Conservation (phyloP, 2,888 invertebrate species). For the Beris morrisii region DNA sequence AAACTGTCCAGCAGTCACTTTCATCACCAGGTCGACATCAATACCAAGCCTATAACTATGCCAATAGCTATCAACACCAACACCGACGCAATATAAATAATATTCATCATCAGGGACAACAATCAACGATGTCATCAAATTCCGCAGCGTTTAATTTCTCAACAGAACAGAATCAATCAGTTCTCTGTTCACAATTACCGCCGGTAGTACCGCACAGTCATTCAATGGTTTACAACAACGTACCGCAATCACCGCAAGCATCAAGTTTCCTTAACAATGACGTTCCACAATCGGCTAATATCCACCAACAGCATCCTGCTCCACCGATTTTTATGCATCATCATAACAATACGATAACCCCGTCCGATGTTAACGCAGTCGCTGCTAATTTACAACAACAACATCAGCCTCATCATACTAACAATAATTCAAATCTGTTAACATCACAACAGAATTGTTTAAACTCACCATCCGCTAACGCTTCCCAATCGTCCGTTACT, state of each 20-base stretch:
- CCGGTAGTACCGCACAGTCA: conserved; percentile 26
- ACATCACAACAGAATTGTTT: conserved; percentile 35
- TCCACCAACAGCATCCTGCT: conserved; percentile 39
- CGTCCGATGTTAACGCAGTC: conserved; percentile 45
- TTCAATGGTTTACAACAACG: conserved; percentile 11
- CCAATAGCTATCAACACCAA: conserved; percentile 37
- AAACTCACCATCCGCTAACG: conserved; percentile 39
- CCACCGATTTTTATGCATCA: conserved; percentile 56
- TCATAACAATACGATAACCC: conserved; percentile 49
- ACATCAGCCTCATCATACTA: conserved; percentile 41
- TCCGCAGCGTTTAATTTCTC: conserved; percentile 39
- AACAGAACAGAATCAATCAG: conserved; percentile 34
- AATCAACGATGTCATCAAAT: conserved; percentile 24
- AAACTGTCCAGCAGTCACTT: conserved; percentile 43
- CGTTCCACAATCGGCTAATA: conserved; percentile 42
- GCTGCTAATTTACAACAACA: conserved; percentile 43
- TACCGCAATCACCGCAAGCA: conserved; percentile 18
- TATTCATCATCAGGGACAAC: conserved; percentile 39
- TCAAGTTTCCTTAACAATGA: conserved; percentile 36
- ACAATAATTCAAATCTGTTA: conserved; percentile 38
- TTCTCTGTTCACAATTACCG: conserved; percentile 35
- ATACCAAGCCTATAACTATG: conserved; percentile 29
- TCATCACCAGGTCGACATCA: conserved; percentile 40
- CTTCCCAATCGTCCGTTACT: conserved; percentile 35
- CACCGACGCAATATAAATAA: conserved; percentile 33